Evolutionary conservation across 2,113 vertebrate species (phyloP).

Genomic region (Crocuta crocuta): DNA sequence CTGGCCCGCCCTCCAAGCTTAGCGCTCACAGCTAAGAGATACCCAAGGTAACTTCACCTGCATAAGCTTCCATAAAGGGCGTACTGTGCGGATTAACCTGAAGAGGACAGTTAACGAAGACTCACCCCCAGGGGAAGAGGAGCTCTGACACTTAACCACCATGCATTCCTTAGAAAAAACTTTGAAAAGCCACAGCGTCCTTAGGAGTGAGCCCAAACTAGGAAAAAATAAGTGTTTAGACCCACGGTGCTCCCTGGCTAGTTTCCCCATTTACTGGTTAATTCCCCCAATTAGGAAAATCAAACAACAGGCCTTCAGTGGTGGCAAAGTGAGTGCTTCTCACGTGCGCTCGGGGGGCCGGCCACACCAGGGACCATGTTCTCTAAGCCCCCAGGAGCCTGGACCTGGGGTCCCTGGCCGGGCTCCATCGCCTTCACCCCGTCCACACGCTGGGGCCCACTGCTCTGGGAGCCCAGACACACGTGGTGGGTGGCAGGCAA

Average conservation of each 20-base stretch:
- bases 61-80: neutral
- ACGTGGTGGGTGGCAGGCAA: no score
- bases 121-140: neutral
- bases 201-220: neutral
- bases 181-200: fast-evolving
- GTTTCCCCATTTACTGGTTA: neutral
- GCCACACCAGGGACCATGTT: neutral
- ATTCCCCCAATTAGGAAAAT: neutral
- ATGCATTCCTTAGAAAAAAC: fast-evolving
- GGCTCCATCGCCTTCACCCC: neutral
- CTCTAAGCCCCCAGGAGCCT: neutral
- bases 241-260: neutral
- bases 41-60: neutral
- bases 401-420: neutral
- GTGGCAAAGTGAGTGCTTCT: neutral
- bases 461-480: fast-evolving
- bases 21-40: neutral
- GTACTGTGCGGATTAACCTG: neutral
- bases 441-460: fast-evolving
- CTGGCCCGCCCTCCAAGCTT: neutral
- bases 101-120: neutral
- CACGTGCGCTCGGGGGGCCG: neutral
- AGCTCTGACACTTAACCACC: neutral
- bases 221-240: fast-evolving
- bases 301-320: fast-evolving